phyloP scores from a whole-genome alignment of 2,888 invertebrate species.

The Zelleria hepariella region DNA sequence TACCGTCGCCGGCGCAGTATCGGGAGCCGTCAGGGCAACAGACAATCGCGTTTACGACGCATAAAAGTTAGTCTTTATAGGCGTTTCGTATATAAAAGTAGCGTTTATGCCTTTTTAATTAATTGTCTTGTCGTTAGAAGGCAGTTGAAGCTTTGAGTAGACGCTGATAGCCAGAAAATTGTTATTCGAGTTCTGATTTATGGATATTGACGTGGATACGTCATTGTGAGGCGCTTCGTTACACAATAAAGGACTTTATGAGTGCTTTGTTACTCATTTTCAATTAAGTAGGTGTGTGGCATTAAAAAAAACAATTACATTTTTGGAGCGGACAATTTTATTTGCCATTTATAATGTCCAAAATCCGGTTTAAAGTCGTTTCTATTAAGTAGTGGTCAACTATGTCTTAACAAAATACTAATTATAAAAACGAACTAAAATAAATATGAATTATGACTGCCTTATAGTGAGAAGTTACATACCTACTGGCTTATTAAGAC shows the following conservation, averaged over 20 bases:
- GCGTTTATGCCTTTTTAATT: conserved; percentile 70
- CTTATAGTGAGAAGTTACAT: too few species aligned
- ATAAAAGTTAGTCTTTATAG: conserved; percentile 74
- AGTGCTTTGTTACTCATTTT: neutral
- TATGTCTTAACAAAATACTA: too few species aligned
- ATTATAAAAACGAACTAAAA: too few species aligned
- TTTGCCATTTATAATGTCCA: neutral
- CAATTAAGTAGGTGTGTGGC: neutral
- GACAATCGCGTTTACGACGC: conserved; percentile 71
- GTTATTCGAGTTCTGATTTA: conserved; percentile 63
- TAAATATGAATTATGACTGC: too few species aligned
- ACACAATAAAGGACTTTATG: neutral
- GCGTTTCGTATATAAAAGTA: conserved; percentile 66
- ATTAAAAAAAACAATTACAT: neutral
- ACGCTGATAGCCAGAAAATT: conserved; percentile 59
- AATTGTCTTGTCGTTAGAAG: conserved; percentile 66
- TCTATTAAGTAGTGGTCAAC: too few species aligned
- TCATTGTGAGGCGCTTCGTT: neutral
- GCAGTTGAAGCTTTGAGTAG: conserved; percentile 61
- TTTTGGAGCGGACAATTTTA: neutral
- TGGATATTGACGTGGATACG: neutral
- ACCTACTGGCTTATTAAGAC: neutral
- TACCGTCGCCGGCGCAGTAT: conserved; percentile 34
- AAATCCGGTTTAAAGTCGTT: neutral
- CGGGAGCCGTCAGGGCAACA: conserved; percentile 52